phyloP scores from a whole-genome alignment of 2,113 vertebrate genomes.

The Macrotus californicus region DNA sequence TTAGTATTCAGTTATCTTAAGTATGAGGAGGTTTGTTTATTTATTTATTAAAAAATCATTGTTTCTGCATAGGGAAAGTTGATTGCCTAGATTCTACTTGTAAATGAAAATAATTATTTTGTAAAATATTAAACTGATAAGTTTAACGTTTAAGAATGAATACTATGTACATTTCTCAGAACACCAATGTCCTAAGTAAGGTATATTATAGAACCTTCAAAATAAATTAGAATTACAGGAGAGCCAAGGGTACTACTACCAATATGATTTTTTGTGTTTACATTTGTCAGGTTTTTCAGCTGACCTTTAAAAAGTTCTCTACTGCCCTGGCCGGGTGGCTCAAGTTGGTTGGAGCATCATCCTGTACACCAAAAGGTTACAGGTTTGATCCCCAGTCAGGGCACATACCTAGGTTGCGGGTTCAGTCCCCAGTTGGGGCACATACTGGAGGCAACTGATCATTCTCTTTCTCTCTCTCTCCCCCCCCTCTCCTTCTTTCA shows the following conservation, averaged over 20 bases:
- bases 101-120: neutral
- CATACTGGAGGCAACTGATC: too few relatives aligned
- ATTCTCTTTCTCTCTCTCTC: too few relatives aligned
- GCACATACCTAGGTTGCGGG: too few relatives aligned
- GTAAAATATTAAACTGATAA: neutral
- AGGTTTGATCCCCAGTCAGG: too few relatives aligned
- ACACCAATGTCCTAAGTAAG: neutral
- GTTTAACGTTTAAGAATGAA: neutral
- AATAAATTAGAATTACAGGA: neutral
- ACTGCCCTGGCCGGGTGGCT: too few relatives aligned
- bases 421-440: too few relatives aligned
- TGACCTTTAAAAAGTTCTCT: neutral
- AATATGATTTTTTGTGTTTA: neutral
- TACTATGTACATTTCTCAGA: neutral
- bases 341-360: too few relatives aligned
- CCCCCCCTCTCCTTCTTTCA: too few relatives aligned
- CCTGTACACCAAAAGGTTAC: too few relatives aligned
- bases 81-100: neutral
- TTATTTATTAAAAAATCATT: neutral
- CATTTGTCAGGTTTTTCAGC: neutral
- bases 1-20: constrained; percentile 22
- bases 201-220: neutral
- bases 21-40: neutral
- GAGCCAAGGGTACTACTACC: neutral
- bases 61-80: neutral